phyloP scores from a whole-genome alignment of 1,140 invertebrate species.

The Listronotus bonariensis region DNA sequence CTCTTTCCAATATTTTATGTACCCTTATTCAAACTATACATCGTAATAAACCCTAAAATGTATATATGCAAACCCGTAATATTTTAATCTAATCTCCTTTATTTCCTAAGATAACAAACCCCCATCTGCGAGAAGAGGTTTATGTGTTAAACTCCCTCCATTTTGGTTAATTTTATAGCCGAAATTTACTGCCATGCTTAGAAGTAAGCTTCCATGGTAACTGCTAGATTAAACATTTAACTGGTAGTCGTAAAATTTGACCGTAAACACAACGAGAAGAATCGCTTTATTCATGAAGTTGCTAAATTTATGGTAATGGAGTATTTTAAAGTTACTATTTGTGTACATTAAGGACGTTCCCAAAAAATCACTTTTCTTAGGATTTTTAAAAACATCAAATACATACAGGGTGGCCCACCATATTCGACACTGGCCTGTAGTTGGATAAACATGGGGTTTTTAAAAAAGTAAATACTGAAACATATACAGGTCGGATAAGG shows the following conservation, averaged over 20 bases:
- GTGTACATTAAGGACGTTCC: too few relatives aligned
- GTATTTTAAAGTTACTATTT: not conserved
- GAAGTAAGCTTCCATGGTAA: conserved; percentile 8
- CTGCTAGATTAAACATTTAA: conserved; percentile 28
- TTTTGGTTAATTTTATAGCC: conserved; percentile 27
- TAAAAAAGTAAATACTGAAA: too few relatives aligned
- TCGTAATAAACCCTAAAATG: conserved; percentile 1
- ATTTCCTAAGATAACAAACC: conserved; percentile 12
- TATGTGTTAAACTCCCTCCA: conserved; percentile 18
- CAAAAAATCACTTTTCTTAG: too few relatives aligned
- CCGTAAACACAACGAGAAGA: conserved; percentile 1
- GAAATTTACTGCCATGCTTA: conserved; percentile 28
- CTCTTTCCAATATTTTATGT: too few relatives aligned
- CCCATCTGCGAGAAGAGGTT: conserved; percentile 19
- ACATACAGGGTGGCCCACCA: too few relatives aligned
- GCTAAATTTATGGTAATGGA: too few relatives aligned
- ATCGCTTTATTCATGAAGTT: too few relatives aligned
- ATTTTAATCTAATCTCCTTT: conserved; percentile 30
- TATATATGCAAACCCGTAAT: conserved; percentile 25
- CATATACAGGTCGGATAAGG: too few relatives aligned
- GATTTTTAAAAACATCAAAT: too few relatives aligned
- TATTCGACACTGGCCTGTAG: too few relatives aligned
- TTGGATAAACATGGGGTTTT: too few relatives aligned
- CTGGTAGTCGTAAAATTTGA: conserved; percentile 12
- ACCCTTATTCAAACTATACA: too few relatives aligned